Evolutionary conservation across 1,140 invertebrate genomes (phyloP).

Genomic region (Formica selysi): DNA sequence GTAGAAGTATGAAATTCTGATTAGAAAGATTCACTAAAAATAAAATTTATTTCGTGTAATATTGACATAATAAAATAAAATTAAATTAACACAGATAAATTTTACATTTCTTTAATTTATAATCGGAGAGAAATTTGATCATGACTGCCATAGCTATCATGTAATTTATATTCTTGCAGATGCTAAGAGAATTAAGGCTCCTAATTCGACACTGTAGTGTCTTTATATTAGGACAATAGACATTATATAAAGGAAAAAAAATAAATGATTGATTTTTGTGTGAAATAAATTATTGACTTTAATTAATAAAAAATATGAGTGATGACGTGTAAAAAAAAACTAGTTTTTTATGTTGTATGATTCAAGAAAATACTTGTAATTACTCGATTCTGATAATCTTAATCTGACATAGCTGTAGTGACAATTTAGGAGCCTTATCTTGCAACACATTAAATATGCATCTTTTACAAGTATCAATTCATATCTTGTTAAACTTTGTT

Average conservation of each 20-base stretch:
- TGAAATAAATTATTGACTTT: neutral
- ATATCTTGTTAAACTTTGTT: neutral
- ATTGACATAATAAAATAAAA: constrained; percentile 82
- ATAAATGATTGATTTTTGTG: neutral
- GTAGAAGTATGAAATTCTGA: constrained; percentile 69
- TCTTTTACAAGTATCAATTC: neutral
- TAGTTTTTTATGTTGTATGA: neutral
- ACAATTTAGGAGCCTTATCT: neutral
- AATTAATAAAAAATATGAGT: neutral
- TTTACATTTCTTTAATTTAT: neutral
- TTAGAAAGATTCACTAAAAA: constrained; percentile 64
- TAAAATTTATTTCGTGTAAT: constrained; percentile 78
- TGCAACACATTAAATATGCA: neutral
- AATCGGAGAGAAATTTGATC: constrained; percentile 46
- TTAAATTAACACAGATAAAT: constrained; percentile 72
- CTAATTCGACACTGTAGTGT: neutral
- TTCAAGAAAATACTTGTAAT: neutral
- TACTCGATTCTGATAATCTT: neutral
- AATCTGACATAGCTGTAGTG: neutral
- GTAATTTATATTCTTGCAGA: neutral
- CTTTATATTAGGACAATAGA: neutral
- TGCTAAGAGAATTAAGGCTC: neutral
- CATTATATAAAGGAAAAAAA: neutral
- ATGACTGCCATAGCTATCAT: neutral
- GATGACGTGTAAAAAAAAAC: neutral